Evolutionary conservation across 2,113 vertebrate species (phyloP).

Genomic region (Pelecanoides urinatrix): DNA sequence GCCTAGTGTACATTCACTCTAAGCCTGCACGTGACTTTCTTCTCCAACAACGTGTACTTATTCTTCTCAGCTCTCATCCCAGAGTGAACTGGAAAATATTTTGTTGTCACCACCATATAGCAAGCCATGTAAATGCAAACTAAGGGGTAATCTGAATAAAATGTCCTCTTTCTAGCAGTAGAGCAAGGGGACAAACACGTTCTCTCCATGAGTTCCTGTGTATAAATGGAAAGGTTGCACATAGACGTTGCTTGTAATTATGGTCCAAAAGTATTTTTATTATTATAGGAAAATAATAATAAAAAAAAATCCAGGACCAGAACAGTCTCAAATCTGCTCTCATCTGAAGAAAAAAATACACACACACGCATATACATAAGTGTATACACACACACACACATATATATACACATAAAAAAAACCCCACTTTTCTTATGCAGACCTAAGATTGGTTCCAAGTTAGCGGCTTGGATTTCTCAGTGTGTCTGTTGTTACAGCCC

Average conservation of each 20-base stretch:
- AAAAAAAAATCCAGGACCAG: not conserved
- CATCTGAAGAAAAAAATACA: not conserved
- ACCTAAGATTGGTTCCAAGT: not conserved
- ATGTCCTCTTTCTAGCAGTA: not conserved
- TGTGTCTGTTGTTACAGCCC: not conserved
- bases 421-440: not conserved
- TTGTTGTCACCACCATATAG: not conserved
- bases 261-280: not conserved
- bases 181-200: not conserved
- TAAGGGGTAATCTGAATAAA: not conserved
- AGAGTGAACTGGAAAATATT: not conserved
- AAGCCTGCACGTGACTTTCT: not conserved
- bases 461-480: not conserved
- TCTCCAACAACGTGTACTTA: not conserved
- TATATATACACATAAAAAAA: too few relatives aligned
- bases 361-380: rapidly evolving
- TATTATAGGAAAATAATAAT: not conserved
- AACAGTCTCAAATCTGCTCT: not conserved
- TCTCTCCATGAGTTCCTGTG: not conserved
- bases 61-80: not conserved
- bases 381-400: too few relatives aligned
- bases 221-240: not conserved
- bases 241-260: not conserved
- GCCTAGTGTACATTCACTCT: not conserved
- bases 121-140: not conserved